These are phyloP conservation scores for Leptinotarsa lineolata DNA, from an alignment of 1,140 invertebrate species.

Conservation along the genomic window DNA sequence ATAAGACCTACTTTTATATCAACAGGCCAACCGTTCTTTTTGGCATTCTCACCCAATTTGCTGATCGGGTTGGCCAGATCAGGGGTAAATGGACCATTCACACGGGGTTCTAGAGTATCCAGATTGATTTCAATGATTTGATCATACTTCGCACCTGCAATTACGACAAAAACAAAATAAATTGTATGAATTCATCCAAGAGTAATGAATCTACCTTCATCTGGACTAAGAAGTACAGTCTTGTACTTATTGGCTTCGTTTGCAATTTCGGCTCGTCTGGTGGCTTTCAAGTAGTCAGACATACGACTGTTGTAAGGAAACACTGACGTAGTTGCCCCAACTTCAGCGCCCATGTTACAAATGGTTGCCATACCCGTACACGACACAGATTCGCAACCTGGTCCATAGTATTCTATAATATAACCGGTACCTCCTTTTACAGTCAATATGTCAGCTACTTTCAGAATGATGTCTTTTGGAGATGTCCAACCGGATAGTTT, in stretches of 20 bases:
- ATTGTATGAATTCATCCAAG: too few relatives aligned
- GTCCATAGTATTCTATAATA: conserved; percentile 98
- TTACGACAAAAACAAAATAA: too few relatives aligned
- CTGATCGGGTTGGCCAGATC: conserved; percentile 97
- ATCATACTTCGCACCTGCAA: conserved; percentile 81
- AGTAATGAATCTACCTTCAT: conserved; percentile 30
- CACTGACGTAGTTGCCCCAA: conserved; percentile 97
- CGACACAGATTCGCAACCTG: conserved; percentile 96
- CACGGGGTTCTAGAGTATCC: conserved; percentile 89
- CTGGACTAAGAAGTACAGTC: conserved; percentile 48
- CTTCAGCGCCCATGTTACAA: conserved; percentile 99
- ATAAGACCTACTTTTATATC: conserved; percentile 97
- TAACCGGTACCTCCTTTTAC: conserved; percentile 98
- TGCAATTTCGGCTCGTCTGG: conserved; percentile 81
- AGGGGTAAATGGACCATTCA: conserved; percentile 99
- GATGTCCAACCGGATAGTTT: conserved; percentile 96
- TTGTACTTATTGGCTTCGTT: conserved; percentile 77
- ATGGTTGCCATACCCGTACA: conserved; percentile 99
- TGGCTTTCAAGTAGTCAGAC: conserved; percentile 91
- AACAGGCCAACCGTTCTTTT: conserved; percentile 92
- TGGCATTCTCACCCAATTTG: conserved; percentile 82
- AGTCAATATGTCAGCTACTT: conserved; percentile 82
- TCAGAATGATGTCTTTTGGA: conserved; percentile 98
- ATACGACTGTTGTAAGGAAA: conserved; percentile 97
- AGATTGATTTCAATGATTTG: conserved; percentile 80